These are phyloP conservation scores for Pseudeuparius sepicola DNA, from an alignment of 2,888 invertebrate species.

Conservation along the genomic window DNA sequence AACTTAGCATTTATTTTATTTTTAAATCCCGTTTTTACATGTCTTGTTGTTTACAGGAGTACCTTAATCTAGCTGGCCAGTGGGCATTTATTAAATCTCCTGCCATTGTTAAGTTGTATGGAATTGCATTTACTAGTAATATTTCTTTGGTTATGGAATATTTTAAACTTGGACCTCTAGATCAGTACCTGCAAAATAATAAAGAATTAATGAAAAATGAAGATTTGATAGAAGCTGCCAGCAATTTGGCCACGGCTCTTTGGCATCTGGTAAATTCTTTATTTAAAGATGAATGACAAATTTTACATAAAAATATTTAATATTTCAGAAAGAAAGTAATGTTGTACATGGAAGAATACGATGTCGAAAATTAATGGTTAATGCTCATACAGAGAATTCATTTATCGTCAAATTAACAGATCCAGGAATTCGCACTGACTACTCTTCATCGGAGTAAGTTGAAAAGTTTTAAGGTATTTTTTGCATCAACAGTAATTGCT, in stretches of 20 bases:
- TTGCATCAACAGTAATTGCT: too few species aligned
- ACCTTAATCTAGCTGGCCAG: conserved; percentile 63
- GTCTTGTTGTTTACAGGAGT: conserved; percentile 51
- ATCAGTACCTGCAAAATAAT: conserved; percentile 53
- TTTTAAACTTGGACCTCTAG: conserved; percentile 67
- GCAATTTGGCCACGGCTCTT: conserved; percentile 71
- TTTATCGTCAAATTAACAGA: conserved; percentile 76
- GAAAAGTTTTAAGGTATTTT: too few species aligned
- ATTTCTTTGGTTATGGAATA: conserved; percentile 76
- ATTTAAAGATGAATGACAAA: background rate
- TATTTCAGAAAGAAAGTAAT: conserved; percentile 57
- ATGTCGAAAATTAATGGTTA: conserved; percentile 73
- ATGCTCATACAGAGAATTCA: conserved; percentile 54
- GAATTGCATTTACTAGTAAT: conserved; percentile 64
- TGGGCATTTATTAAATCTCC: conserved; percentile 72
- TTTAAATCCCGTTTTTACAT: too few species aligned
- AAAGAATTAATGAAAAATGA: conserved; percentile 46
- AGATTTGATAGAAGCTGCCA: conserved; percentile 73
- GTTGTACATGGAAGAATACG: conserved; percentile 79
- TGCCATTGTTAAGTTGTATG: conserved; percentile 67
- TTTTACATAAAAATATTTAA: background rate
- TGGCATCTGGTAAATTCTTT: conserved; percentile 67
- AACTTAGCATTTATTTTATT: too few species aligned
- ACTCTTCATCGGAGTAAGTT: conserved; percentile 57
- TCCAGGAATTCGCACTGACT: conserved; percentile 59